These are phyloP conservation scores for Acanthochromis polyacanthus DNA, from an alignment of 2,113 vertebrate genomes.

Conservation along the genomic window DNA sequence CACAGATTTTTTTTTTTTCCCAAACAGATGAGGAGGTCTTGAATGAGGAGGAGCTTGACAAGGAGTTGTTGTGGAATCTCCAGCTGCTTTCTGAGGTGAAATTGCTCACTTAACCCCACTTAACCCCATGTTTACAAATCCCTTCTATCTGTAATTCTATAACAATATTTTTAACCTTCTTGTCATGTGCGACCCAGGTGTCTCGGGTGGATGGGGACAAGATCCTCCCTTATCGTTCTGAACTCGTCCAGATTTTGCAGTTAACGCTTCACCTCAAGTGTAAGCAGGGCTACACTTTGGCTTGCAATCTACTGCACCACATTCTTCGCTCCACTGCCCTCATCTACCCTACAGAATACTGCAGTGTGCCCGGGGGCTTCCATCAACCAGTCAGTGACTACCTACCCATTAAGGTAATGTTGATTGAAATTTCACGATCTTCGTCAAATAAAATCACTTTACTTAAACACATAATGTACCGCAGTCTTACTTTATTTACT, in stretches of 20 bases:
- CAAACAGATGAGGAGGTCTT: constrained; percentile 94
- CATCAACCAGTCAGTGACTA: constrained; percentile 91
- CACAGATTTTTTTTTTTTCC: constrained; percentile 60
- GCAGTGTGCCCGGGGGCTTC: constrained; percentile 97
- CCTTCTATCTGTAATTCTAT: neutral
- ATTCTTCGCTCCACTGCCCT: constrained; percentile 94
- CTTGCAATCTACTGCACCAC: constrained; percentile 97
- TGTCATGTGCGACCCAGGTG: constrained; percentile 82
- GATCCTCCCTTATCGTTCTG: constrained; percentile 91
- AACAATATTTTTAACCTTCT: constrained; percentile 1
- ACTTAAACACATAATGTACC: neutral
- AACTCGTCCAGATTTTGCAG: constrained; percentile 94
- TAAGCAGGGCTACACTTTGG: constrained; percentile 97
- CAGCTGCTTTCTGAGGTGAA: constrained; percentile 97
- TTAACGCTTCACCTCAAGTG: constrained; percentile 93
- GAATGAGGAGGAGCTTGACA: constrained; percentile 96
- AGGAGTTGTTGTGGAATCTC: constrained; percentile 97
- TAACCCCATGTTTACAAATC: neutral
- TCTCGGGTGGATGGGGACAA: constrained; percentile 97
- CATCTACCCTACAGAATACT: constrained; percentile 98
- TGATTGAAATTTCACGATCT: neutral
- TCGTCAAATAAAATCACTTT: too few relatives aligned
- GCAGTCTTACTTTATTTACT: neutral
- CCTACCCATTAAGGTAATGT: constrained; percentile 94
- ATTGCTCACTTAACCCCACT: neutral